Percentiles rank a stretch among this genome's conserved stretches.
Conservation (phyloP, 2,113 vertebrate species). For the Bombycilla garrulus region DNA sequence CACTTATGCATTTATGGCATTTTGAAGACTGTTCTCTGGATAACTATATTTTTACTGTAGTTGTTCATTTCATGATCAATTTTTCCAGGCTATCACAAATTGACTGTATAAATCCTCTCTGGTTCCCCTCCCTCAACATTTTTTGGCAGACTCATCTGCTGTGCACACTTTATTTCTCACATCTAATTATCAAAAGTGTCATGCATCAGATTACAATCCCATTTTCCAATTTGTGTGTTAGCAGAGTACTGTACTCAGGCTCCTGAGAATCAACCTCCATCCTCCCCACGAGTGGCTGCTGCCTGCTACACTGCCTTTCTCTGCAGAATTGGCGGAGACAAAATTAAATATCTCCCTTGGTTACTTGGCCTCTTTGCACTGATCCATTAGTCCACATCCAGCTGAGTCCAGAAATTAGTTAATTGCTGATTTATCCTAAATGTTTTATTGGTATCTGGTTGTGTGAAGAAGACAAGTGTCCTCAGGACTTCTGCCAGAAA, state of each 20-base stretch:
- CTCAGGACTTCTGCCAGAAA: neutral
- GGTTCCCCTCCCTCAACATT: fast-evolving
- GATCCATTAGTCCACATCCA: neutral
- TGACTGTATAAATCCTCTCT: neutral
- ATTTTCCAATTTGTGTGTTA: conserved; percentile 25
- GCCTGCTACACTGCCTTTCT: neutral
- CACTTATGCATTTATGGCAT: neutral
- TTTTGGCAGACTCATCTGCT: conserved; percentile 13
- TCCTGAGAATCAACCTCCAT: neutral
- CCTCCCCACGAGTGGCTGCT: neutral
- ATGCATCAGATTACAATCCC: conserved; percentile 17
- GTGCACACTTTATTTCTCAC: conserved; percentile 7
- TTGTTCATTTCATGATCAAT: neutral
- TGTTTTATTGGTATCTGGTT: neutral
- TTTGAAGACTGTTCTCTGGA: neutral
- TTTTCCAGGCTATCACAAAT: neutral
- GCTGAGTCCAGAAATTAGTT: neutral
- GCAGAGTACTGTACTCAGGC: neutral
- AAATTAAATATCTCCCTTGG: conserved; percentile 8
- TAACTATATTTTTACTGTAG: neutral
- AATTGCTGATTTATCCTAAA: neutral
- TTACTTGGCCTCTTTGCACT: neutral
- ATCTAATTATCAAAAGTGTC: conserved; percentile 9
- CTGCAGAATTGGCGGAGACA: neutral
- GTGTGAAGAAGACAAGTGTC: neutral